A percentile compares a stretch with the other conserved stretches of the same genome.
Evolutionary conservation across 2,113 vertebrate genomes (phyloP).

Genomic region (Tor tambroides): DNA sequence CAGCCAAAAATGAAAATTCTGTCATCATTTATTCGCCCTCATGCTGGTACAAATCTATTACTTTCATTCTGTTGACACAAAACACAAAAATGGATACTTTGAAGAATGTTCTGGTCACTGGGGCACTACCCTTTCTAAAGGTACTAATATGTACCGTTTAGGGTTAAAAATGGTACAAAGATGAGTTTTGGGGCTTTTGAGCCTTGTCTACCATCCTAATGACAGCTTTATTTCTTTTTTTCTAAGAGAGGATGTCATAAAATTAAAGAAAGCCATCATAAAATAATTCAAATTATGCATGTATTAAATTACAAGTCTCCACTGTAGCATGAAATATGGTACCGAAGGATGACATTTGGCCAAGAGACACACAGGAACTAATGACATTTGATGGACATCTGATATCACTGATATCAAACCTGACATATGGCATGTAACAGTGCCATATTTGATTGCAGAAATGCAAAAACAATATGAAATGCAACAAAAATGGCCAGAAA

Average conservation of each 20-base stretch:
- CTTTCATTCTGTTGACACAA: neutral
- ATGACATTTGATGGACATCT: conserved; percentile 24
- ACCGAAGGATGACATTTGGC: neutral
- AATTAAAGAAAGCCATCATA: neutral
- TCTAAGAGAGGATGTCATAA: neutral
- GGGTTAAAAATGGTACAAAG: neutral
- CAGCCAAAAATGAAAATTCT: neutral
- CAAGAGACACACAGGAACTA: neutral
- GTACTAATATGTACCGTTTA: neutral
- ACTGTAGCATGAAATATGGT: neutral
- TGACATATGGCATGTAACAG: conserved; percentile 2
- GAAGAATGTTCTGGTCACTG: neutral
- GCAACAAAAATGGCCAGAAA: neutral
- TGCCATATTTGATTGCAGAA: neutral
- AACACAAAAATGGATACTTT: neutral
- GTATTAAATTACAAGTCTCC: neutral
- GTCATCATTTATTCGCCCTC: neutral
- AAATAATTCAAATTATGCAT: neutral
- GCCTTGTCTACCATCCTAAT: too few species aligned
- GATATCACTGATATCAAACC: neutral
- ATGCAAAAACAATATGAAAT: neutral
- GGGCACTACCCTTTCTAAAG: neutral
- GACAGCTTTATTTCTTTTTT: too few species aligned
- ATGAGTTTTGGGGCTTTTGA: too few species aligned
- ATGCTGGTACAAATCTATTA: neutral